Evolutionary conservation across 2,113 vertebrate species (phyloP), one percentile per base, ranked within the genome.

Genomic region (Prunella himalayana): DNA sequence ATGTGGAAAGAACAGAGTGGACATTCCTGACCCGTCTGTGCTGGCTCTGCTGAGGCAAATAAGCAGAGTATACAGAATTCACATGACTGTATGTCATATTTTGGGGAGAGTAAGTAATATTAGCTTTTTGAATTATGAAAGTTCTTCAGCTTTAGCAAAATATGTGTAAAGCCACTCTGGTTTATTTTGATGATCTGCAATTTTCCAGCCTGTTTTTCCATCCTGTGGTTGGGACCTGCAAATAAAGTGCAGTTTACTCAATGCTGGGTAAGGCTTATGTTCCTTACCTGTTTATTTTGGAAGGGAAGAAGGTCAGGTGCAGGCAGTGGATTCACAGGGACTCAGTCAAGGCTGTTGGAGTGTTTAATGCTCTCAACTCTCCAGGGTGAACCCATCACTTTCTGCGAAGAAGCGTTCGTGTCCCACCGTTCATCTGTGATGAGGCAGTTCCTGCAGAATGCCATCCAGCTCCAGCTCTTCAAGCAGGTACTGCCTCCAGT

Each of bases 391-490:
- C 99, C 99, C 39, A 99, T 99, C 92, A 99, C 99, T 5, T 99
- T 99, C 88, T 99, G 97, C 5, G 99, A 99, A 85, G 99, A 99
- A 56, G 96, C 97, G 1, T 99, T 99, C 13, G 97, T 99, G 72
- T 99, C 98, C 35, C 99, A 99, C 96, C 99, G 99, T 15, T 99
- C 99, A 1, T 98, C 98, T 90, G 98, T 99, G 92, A 99, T 99
- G 99, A 98, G 98, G 91, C 99, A 99, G 92, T 99, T 99, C 94
- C 98, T 99, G 15, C 99, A 99, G 97, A 99, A 99, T 2, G 99
- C 99, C 88, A 99, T 99, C 49, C 99, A 99, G 95, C 98, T 99
- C 15, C 99, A 99, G 97, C 98, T 99, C 90, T 99, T 99, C 96
- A 99, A 99, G 97, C 99, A 99, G 98, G 99, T 98, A 97, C 73